A percentile compares a stretch with the other conserved stretches of the same genome.
phyloP scores from a whole-genome alignment of 2,113 vertebrate species.

The Myanophis thanlyinensis region DNA sequence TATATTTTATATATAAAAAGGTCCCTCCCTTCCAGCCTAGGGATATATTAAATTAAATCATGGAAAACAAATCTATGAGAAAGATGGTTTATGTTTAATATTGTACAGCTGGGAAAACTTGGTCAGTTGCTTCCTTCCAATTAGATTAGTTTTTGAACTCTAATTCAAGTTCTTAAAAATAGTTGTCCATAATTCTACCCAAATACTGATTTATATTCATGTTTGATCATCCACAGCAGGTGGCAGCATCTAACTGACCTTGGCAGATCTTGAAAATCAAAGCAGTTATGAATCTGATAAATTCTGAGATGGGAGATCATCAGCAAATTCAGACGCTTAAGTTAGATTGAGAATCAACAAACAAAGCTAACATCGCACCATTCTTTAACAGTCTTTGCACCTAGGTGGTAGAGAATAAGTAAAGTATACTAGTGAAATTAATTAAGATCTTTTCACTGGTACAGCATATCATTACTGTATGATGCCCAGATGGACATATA shows the following conservation, averaged over 20 bases:
- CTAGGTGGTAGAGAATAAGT: not conserved
- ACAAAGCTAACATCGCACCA: not conserved
- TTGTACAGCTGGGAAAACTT: not conserved
- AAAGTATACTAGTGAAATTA: conserved; percentile 24
- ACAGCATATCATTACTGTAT: not conserved
- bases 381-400: not conserved
- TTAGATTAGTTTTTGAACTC: not conserved
- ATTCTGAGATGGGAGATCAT: not conserved
- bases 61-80: not conserved
- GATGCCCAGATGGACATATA: too few species aligned
- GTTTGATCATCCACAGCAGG: not conserved
- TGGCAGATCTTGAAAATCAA: not conserved
- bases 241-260: not conserved
- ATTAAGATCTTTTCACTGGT: not conserved
- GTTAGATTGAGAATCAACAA: not conserved
- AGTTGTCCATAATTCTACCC: not conserved
- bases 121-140: not conserved
- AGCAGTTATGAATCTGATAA: not conserved
- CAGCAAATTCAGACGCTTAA: not conserved
- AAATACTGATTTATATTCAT: not conserved
- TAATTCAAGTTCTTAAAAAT: not conserved
- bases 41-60: conserved; percentile 37
- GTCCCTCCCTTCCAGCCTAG: conserved; percentile 40
- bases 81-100: not conserved
- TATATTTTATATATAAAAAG: conserved; percentile 46